A percentile compares a stretch with the other conserved stretches of the same genome.
phyloP scores from a whole-genome alignment of 2,113 vertebrate species.

The Epinephelus moara region DNA sequence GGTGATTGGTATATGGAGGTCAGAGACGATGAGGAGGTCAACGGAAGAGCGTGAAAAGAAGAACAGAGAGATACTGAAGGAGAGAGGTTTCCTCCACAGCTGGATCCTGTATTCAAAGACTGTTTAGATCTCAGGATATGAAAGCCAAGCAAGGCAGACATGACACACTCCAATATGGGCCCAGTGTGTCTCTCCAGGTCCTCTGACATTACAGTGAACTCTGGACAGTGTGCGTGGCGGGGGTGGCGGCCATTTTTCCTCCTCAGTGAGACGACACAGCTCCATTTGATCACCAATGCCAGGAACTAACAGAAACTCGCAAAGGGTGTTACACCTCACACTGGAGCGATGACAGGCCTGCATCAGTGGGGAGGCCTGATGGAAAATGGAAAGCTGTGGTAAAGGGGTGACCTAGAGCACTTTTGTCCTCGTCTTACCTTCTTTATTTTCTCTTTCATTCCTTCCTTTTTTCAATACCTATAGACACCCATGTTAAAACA shows the following conservation, averaged over 20 bases:
- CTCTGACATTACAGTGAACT: constrained; percentile 53
- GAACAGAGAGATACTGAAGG: neutral
- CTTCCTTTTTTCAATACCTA: neutral
- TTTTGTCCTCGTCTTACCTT: constrained; percentile 12
- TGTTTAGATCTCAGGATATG: constrained; percentile 39
- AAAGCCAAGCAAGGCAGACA: constrained; percentile 43
- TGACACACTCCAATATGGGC: constrained; percentile 37
- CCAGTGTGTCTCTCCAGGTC: constrained; percentile 24
- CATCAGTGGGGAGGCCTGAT: constrained; percentile 10
- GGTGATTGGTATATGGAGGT: constrained; percentile 5
- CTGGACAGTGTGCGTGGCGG: neutral
- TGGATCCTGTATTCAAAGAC: constrained; percentile 51
- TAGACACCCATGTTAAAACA: no score
- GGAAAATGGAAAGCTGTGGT: constrained; percentile 50
- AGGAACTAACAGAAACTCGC: constrained; percentile 37
- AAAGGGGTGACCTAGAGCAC: constrained; percentile 40
- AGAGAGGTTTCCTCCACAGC: constrained; percentile 49
- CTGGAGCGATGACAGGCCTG: constrained; percentile 46
- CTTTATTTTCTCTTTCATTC: neutral
- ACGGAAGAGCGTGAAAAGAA: neutral
- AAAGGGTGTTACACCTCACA: constrained; percentile 57
- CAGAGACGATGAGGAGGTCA: neutral
- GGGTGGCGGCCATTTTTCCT: constrained; percentile 44
- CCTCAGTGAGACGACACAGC: constrained; percentile 17
- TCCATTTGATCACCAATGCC: constrained; percentile 43